Evolutionary conservation across 2,888 invertebrate genomes (phyloP), one percentile per base, ranked within the genome.

Genomic region (Drosophila paramelanica): DNA sequence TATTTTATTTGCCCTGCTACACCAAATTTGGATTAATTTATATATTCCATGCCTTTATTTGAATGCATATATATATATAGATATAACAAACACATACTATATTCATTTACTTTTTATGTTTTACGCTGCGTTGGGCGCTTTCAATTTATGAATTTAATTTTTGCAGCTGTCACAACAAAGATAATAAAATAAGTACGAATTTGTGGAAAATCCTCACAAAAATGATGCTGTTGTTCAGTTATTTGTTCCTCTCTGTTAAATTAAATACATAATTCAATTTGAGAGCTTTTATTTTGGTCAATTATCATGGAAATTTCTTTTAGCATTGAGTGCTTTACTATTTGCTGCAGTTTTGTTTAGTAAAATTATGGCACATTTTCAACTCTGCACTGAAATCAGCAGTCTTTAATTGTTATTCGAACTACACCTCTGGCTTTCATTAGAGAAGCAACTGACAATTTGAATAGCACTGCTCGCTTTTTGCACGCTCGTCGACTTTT

Each of bases 161-260:
- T 61, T 49, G 60, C 56, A 52, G 70, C 87, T 85, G 81, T 55
- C 71, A 78, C 67, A 83, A 79, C 73, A 74, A 39, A 57, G 72
- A 81, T 84, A 76, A 70, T 71, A 65, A 65, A 66, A 66, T 42
- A 61, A 59, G 47, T 41, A 52, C 17, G 36, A 65, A 58, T 61
- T 49, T 43, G 53, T 23, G 43, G 45, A 39, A 49, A 55, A 56
- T 50, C 47, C 53, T 39, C 36, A 41, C 20, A 45, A 39, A 70
- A 59, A 42, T 49, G 10, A 61, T 75, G 47, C 14, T 57, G n/a
- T 49, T 39, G 8, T 60, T 45, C 4, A 27, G 50, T 49, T 45
- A 25, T 36, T 38, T 27, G 7, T 41, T 50, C 17, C 13, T 25
- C 23, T 42, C 51, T 20, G 55, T 52, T 27, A 68, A 67, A 65